Conservation (phyloP, 2,797 vertebrate species). For the Lagorchestes hirsutus region DNA sequence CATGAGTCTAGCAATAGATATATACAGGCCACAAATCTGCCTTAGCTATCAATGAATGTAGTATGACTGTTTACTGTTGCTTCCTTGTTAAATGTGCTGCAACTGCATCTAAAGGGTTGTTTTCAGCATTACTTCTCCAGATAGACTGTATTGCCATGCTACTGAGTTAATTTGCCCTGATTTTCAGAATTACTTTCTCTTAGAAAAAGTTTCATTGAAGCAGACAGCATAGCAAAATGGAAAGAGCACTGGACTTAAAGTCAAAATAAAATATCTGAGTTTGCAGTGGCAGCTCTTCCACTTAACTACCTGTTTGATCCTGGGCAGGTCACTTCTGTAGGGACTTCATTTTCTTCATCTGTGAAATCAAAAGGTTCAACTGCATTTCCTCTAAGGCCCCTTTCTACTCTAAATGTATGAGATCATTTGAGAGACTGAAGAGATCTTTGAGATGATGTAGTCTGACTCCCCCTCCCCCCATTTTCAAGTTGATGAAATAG, state of each 20-base stretch:
- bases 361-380: neutral
- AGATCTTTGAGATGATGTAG: too few species aligned
- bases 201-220: neutral
- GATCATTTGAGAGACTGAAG: neutral
- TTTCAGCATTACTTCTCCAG: neutral
- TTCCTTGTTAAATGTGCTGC: constrained; percentile 4
- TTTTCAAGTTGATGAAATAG: neutral
- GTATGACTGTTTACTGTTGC: neutral
- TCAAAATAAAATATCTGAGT: neutral
- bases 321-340: neutral
- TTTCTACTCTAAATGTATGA: neutral
- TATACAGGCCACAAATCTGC: neutral
- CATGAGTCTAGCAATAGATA: neutral
- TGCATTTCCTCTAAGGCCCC: neutral
- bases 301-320: neutral
- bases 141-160: constrained; percentile 5
- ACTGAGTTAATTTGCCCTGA: constrained; percentile 12
- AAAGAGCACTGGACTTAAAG: neutral
- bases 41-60: neutral
- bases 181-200: constrained; percentile 51
- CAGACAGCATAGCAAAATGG: neutral
- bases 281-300: neutral
- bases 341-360: neutral
- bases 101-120: constrained; percentile 13
- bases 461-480: neutral